These are phyloP conservation scores for Labrus mixtus DNA, from an alignment of 2,113 vertebrate species.

Conservation along the genomic window DNA sequence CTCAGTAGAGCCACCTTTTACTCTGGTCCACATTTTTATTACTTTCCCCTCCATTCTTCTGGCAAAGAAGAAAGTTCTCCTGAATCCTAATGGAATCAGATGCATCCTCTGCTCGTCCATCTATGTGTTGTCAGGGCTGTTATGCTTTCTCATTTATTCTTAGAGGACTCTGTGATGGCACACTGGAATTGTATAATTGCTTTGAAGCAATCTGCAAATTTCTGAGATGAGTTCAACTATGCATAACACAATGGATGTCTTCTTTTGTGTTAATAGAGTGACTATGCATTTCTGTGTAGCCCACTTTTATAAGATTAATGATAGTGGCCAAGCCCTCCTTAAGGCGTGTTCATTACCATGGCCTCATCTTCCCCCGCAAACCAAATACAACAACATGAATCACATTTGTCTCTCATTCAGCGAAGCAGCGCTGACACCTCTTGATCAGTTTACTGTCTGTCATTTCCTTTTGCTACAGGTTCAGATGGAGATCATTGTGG, in stretches of 20 bases:
- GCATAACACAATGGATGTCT: conserved; percentile 64
- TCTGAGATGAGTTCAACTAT: conserved; percentile 59
- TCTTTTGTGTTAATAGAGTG: conserved; percentile 75
- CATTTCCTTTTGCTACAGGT: conserved; percentile 53
- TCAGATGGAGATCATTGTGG: conserved; percentile 24
- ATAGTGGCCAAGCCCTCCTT: conserved; percentile 66
- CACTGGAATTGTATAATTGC: conserved; percentile 54
- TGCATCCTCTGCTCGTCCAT: conserved; percentile 17
- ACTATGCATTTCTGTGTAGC: conserved; percentile 57
- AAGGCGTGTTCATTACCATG: conserved; percentile 72
- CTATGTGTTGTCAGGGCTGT: conserved; percentile 13
- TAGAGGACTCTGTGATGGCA: conserved; percentile 35
- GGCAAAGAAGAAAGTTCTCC: conserved; percentile 27
- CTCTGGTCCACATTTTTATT: conserved; percentile 31
- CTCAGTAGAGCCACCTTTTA: conserved; percentile 23
- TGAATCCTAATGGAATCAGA: conserved; percentile 40
- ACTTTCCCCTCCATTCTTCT: conserved; percentile 19
- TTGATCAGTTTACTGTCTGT: conserved; percentile 41
- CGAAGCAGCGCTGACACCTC: conserved; percentile 35
- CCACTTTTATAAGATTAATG: conserved; percentile 74
- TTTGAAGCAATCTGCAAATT: conserved; percentile 53
- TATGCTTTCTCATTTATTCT: conserved; percentile 41
- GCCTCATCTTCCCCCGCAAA: conserved; percentile 68
- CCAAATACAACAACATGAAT: conserved; percentile 77
- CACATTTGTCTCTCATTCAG: conserved; percentile 43